A percentile compares a stretch with the other conserved stretches of the same genome.
Evolutionary conservation across 2,888 invertebrate genomes (phyloP).

Genomic region (Andrena minutula): DNA sequence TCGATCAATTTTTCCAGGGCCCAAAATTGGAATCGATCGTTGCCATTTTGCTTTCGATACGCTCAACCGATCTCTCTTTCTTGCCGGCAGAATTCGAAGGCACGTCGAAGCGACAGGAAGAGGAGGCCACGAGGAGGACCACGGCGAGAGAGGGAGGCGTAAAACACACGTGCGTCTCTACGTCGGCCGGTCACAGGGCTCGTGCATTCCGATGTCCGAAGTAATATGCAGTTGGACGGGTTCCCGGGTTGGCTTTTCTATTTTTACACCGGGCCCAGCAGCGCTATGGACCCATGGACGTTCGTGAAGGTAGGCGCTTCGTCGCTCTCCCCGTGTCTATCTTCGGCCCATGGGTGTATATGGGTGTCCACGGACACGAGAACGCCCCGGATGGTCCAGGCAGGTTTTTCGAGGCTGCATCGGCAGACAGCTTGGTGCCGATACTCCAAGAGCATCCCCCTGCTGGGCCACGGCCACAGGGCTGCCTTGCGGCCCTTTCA

Average conservation of each 20-base stretch:
- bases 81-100: not conserved
- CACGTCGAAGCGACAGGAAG: conserved; percentile 12
- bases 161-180: conserved; percentile 65
- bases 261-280: conserved; percentile 74
- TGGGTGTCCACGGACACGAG: conserved; percentile 49
- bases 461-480: conserved; percentile 74
- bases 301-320: conserved; percentile 38
- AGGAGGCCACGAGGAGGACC: not conserved
- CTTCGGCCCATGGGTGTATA: conserved; percentile 1
- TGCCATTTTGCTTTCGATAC: conserved; percentile 40
- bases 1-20: conserved; percentile 15
- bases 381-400: conserved; percentile 54
- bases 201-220: conserved; percentile 78
- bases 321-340: conserved; percentile 24
- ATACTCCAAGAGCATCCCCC: conserved; percentile 70
- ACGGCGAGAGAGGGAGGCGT: conserved; percentile 44
- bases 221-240: conserved; percentile 81
- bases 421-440: conserved; percentile 82
- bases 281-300: conserved; percentile 60
- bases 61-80: not conserved
- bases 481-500: conserved; percentile 56
- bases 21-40: conserved; percentile 30
- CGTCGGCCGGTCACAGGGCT: conserved; percentile 64
- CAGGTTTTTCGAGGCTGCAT: conserved; percentile 67
- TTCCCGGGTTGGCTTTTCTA: conserved; percentile 77